phyloP scores from a whole-genome alignment of 2,888 invertebrate genomes.

The Lepas anatifera region DNA sequence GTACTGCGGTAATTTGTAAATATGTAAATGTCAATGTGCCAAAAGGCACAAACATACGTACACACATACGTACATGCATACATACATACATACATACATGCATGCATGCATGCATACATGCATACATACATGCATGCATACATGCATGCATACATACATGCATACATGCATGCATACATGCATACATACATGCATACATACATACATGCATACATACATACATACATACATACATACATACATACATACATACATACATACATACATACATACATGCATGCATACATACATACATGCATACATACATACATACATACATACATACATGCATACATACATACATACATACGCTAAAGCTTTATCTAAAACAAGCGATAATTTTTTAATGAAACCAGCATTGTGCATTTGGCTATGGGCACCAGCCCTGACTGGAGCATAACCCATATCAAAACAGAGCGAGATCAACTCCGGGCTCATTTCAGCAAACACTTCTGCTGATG shows the following conservation, averaged over 20 bases:
- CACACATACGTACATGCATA: no score
- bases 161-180: not conserved
- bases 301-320: slow-evolving; percentile 15
- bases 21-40: no score
- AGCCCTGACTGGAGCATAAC: no score
- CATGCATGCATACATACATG: not conserved
- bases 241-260: not conserved
- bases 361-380: slow-evolving; percentile 13
- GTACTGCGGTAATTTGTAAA: no score
- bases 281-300: slow-evolving; percentile 15
- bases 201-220: not conserved
- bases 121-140: slow-evolving; percentile 13
- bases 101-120: not conserved
- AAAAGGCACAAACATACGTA: no score
- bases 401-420: no score
- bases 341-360: no score
- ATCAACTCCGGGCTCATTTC: no score
- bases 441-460: no score
- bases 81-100: slow-evolving; percentile 4
- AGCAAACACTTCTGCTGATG: no score
- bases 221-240: not conserved
- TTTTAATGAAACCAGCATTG: no score
- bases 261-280: slow-evolving; percentile 14
- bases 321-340: slow-evolving; percentile 15
- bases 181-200: not conserved